phyloP scores from a whole-genome alignment of 2,797 vertebrate species.

The Adelosebastes latens region DNA sequence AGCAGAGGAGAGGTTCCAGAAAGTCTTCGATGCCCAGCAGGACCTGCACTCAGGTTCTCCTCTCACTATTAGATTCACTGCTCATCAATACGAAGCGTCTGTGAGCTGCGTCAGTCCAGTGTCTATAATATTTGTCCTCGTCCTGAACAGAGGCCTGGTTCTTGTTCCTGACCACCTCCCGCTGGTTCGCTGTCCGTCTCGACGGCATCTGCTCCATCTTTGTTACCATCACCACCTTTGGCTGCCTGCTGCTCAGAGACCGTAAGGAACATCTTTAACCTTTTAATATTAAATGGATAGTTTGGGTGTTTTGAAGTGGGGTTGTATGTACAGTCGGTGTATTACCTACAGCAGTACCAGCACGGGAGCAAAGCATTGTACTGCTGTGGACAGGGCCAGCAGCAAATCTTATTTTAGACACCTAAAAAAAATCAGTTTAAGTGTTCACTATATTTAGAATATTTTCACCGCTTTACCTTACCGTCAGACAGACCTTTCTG shows the following conservation, averaged over 20 bases:
- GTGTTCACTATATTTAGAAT: no score
- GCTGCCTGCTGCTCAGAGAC: slow-evolving; percentile 87
- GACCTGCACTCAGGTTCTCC: slow-evolving; percentile 90
- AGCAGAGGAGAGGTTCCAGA: slow-evolving; percentile 89
- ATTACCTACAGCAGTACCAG: no score
- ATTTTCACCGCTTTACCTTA: no score
- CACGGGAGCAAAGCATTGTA: no score
- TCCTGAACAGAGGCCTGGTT: slow-evolving; percentile 90
- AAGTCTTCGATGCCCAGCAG: slow-evolving; percentile 91
- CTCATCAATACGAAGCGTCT: neutral
- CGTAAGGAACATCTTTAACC: slow-evolving; percentile 73
- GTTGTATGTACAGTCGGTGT: no score
- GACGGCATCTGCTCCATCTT: slow-evolving; percentile 93
- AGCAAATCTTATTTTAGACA: no score
- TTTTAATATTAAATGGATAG: accelerated
- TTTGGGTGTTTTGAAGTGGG: no score
- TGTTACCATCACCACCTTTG: slow-evolving; percentile 87
- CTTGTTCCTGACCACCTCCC: slow-evolving; percentile 93
- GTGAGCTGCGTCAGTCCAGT: neutral
- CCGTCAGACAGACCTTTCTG: no score
- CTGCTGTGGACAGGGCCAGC: no score
- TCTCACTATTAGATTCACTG: accelerated
- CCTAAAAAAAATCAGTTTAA: no score
- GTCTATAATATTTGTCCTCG: neutral
- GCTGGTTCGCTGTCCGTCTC: slow-evolving; percentile 94